Base-by-base conservation (phyloP, 2,797 vertebrate genomes). In the Danionella dracula region DNA sequence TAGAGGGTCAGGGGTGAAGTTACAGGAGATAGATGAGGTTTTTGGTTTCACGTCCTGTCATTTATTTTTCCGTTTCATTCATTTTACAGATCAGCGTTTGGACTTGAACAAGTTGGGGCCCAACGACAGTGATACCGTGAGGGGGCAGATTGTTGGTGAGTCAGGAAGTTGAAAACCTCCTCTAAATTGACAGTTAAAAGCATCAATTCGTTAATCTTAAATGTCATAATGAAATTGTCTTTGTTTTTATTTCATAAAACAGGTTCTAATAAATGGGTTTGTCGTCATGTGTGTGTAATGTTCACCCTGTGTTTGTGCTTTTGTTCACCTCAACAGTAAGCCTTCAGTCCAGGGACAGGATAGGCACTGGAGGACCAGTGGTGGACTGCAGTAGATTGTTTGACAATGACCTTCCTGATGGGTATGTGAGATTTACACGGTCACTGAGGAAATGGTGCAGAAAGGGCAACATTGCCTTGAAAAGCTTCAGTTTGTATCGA, bases 81-180 rank as follows among this genome's bases (percentile, higher is more conserved):
- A 54, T 4, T 53, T 69, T 34, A 77, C 91, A 98, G 96, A 98
- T 86, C 96, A 98, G 91, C 93, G 96, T 86, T 90, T 98, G 89
- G 95, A 98, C 89, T 86, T 98, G 89, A 98, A 95, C 92, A 98
- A 97, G 90, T 87, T 98, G 81, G 96, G 94, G 75, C 94, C 94
- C 83, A 95, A 93, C 72, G 95, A 98, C 88, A 96, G 93, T 2
- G 96, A 98, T 90, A 94, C 94, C 68, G 94, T 98, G 69, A 87
- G 95, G 85, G 95, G 95, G 76, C 96, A 98, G 84, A 97, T 98
- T 83, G 95, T 98, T 79, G 93, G 96, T 98, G 89, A 95, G 96
- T 85, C 32, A 9, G 45, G 34, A 17, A 40, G 40, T 11, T 19
- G 15, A 8, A 34, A 5, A 19, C 5, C 49, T 19, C 9, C 5